Conservation (phyloP, 2,797 vertebrate genomes). For the Selene dorsalis region DNA sequence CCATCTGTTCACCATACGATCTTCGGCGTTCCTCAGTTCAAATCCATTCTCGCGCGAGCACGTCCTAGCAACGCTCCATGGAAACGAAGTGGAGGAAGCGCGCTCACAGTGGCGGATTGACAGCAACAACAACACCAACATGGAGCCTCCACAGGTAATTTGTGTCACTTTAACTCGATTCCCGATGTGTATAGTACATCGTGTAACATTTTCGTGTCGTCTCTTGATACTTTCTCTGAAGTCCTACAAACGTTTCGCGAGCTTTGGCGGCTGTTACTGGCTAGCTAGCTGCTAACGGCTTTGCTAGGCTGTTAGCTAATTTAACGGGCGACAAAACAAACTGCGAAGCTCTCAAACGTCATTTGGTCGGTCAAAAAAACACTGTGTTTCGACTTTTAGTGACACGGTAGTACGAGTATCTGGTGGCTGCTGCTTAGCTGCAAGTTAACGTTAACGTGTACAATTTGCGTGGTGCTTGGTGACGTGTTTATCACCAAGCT, state of each 20-base stretch:
- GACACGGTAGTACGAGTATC: no score
- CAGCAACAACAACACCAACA: conserved; percentile 41
- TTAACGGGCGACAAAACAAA: no score
- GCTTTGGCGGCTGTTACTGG: not conserved
- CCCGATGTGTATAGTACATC: rapidly evolving
- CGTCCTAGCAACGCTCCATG: conserved; percentile 74
- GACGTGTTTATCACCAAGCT: not conserved
- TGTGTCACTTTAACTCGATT: not conserved
- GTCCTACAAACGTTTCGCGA: not conserved
- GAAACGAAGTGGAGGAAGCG: conserved; percentile 62
- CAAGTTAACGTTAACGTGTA: not conserved
- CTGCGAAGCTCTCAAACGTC: not conserved
- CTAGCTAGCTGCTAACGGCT: conserved; percentile 39
- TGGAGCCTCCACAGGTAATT: conserved; percentile 64
- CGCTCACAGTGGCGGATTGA: conserved; percentile 52
- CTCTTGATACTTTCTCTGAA: not conserved
- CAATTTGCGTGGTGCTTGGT: no score
- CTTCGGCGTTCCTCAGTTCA: not conserved
- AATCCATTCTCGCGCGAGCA: conserved; percentile 25
- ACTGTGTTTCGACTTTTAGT: rapidly evolving
- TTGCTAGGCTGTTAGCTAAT: conserved; percentile 27
- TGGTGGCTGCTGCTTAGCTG: not conserved
- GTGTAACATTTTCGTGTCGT: not conserved
- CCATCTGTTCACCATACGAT: not conserved
- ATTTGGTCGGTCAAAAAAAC: not conserved